phyloP scores from a whole-genome alignment of 2,113 vertebrate genomes.

The Plecturocebus donacophilus region DNA sequence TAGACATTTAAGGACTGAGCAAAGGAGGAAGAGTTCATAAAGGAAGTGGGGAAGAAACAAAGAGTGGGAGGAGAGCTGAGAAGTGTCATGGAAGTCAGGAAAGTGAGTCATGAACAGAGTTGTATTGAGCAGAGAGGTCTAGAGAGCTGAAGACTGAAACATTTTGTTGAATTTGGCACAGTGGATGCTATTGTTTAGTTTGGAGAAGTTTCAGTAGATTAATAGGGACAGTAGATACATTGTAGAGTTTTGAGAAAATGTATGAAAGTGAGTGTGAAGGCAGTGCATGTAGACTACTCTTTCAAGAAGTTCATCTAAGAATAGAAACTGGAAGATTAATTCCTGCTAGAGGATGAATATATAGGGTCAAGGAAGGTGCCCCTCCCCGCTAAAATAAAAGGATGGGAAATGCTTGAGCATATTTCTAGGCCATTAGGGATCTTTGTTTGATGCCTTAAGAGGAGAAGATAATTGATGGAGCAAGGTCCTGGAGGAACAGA shows the following conservation, averaged over 20 bases:
- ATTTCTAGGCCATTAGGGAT: not conserved
- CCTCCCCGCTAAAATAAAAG: fast-evolving
- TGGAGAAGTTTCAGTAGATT: not conserved
- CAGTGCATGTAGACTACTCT: not conserved
- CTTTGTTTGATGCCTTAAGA: not conserved
- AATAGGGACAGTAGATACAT: not conserved
- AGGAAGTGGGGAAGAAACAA: not conserved
- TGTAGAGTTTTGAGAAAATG: not conserved
- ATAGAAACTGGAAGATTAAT: not conserved
- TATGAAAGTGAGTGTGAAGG: not conserved
- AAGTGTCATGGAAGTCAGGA: not conserved
- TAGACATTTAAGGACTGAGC: not conserved
- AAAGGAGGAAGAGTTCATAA: not conserved
- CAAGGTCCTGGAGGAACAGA: not conserved
- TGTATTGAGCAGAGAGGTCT: not conserved
- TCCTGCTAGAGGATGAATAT: not conserved
- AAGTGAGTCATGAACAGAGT: not conserved
- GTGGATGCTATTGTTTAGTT: not conserved
- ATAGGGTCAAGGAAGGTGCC: not conserved
- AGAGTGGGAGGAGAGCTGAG: not conserved
- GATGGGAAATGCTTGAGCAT: not conserved
- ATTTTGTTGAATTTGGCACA: not conserved
- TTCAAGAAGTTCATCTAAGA: not conserved
- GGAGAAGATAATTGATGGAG: not conserved
- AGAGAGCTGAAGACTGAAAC: not conserved